A percentile compares a stretch with the other conserved stretches of the same genome.
Evolutionary conservation across 2,797 vertebrate genomes (phyloP).

Genomic region (Microctenopoma lineatum): DNA sequence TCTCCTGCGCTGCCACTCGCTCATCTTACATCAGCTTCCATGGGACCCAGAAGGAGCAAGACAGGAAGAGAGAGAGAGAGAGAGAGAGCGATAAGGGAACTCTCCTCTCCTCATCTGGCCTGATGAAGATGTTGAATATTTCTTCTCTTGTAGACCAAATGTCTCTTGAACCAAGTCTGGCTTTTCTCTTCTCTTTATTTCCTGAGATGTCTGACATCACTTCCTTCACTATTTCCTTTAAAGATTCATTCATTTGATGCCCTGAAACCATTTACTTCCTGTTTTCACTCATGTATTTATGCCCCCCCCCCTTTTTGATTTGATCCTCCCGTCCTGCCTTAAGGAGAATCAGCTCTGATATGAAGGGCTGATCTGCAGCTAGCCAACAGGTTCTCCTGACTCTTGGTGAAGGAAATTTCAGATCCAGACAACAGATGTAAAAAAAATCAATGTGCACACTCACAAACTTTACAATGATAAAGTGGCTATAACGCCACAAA

Average conservation of each 20-base stretch:
- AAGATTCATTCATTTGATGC: not conserved
- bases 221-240: conserved; percentile 14
- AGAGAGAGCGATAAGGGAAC: not conserved
- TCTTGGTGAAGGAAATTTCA: conserved; percentile 4
- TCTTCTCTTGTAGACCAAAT: conserved; percentile 41
- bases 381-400: conserved; percentile 39
- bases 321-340: too few species aligned
- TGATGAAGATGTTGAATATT: conserved; percentile 43
- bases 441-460: not conserved
- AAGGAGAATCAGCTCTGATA: conserved; percentile 64
- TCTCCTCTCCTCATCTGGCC: conserved; percentile 45
- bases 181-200: conserved; percentile 29
- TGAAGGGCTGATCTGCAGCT: conserved; percentile 51
- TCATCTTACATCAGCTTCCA: conserved; percentile 54
- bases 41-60: conserved; percentile 53
- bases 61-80: not conserved
- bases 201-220: conserved; percentile 33
- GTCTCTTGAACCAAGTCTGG: conserved; percentile 5
- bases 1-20: conserved; percentile 61
- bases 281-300: conserved; percentile 11
- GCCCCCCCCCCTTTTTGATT: conserved; percentile 1
- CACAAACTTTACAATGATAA: not conserved
- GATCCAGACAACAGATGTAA: not conserved
- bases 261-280: not conserved
- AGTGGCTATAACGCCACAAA: not conserved